Conservation (phyloP, 2,888 invertebrate genomes). For the Branchellion lobata region DNA sequence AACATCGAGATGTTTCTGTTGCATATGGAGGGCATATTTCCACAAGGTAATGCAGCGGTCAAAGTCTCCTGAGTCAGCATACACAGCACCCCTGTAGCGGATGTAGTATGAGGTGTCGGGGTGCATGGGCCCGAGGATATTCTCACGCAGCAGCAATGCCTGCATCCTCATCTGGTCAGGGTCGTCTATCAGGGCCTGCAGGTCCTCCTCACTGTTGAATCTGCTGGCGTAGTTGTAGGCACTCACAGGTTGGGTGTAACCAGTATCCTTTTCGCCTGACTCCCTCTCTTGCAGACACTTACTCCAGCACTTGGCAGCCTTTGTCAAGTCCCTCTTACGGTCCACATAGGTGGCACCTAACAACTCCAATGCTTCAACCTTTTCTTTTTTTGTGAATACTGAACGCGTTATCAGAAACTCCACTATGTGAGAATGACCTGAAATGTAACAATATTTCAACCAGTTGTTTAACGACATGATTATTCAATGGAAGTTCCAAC, state of each 20-base stretch:
- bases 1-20: conserved; percentile 85
- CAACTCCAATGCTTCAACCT: conserved; percentile 85
- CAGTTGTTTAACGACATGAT: neutral
- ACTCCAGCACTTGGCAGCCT: conserved; percentile 82
- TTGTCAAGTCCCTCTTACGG: conserved; percentile 86
- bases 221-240: conserved; percentile 87
- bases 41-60: conserved; percentile 84
- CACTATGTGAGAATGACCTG: conserved; percentile 88
- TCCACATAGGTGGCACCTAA: conserved; percentile 94
- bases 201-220: conserved; percentile 74
- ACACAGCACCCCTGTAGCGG: conserved; percentile 85
- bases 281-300: conserved; percentile 76
- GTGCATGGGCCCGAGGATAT: conserved; percentile 86
- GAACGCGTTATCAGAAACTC: conserved; percentile 75
- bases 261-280: conserved; percentile 59
- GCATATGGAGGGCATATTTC: conserved; percentile 96
- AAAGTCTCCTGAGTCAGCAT: conserved; percentile 87
- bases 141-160: conserved; percentile 79
- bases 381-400: conserved; percentile 69
- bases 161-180: conserved; percentile 95
- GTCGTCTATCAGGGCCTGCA: conserved; percentile 84
- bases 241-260: conserved; percentile 70
- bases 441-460: conserved; percentile 57
- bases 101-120: conserved; percentile 96
- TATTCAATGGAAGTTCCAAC: neutral